Evolutionary conservation across 1,140 invertebrate genomes (phyloP).

Genomic region (Lanistes nyassanus): DNA sequence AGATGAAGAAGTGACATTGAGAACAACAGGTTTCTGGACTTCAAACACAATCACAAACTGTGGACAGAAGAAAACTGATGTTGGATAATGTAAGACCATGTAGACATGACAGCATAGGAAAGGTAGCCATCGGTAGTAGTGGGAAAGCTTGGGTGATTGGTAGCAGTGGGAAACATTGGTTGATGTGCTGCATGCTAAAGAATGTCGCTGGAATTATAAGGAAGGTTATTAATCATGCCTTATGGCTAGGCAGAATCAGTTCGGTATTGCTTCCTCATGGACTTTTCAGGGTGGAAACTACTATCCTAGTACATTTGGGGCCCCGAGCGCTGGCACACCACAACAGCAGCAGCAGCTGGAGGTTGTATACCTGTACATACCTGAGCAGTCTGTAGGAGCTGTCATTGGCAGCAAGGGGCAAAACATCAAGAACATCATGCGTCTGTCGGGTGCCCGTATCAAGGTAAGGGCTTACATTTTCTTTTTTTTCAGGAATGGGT

Average conservation of each 20-base stretch:
- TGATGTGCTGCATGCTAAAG: too few relatives aligned
- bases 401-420: constrained; percentile 97
- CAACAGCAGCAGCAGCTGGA: constrained; percentile 55
- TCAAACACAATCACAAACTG: too few relatives aligned
- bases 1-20: too few relatives aligned
- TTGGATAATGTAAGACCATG: too few relatives aligned
- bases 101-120: too few relatives aligned
- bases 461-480: constrained; percentile 57
- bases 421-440: constrained; percentile 96
- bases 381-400: constrained; percentile 95
- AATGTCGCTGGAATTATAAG: background rate
- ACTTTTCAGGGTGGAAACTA: background rate
- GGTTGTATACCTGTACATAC: constrained; percentile 80
- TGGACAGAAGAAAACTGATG: too few relatives aligned
- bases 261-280: background rate
- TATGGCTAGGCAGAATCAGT: background rate
- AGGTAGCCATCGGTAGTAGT: too few relatives aligned
- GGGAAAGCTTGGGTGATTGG: too few relatives aligned
- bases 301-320: constrained; percentile 11
- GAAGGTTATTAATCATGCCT: background rate
- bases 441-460: constrained; percentile 93
- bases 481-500: too few relatives aligned
- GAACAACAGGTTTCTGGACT: too few relatives aligned
- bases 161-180: too few relatives aligned
- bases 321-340: background rate